Conservation (phyloP, 2,888 invertebrate genomes). For the Stomorhina lunata region DNA sequence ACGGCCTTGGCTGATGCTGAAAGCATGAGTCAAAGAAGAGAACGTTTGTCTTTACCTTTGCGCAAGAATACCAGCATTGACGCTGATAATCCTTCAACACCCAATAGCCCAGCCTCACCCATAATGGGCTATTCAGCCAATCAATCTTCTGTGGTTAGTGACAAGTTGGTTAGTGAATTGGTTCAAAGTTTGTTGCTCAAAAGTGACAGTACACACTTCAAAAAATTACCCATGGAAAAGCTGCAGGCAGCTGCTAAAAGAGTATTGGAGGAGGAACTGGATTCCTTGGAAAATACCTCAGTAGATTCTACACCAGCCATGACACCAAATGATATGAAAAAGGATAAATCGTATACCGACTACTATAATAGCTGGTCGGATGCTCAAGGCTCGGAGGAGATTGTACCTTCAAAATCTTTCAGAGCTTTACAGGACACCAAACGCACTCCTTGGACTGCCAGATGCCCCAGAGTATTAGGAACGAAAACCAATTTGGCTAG, state of each 20-base stretch:
- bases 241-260: constrained; percentile 82
- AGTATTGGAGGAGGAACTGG: constrained; percentile 82
- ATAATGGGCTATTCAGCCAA: constrained; percentile 79
- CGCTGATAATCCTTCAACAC: constrained; percentile 81
- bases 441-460: constrained; percentile 81
- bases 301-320: constrained; percentile 81
- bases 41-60: constrained; percentile 81
- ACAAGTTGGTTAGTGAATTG: constrained; percentile 82
- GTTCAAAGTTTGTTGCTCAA: constrained; percentile 82
- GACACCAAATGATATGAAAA: constrained; percentile 78
- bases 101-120: constrained; percentile 80
- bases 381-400: constrained; percentile 78
- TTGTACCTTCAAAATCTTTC: constrained; percentile 83
- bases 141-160: constrained; percentile 80
- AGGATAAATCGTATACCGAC: constrained; percentile 80
- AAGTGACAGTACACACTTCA: constrained; percentile 81
- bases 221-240: constrained; percentile 82
- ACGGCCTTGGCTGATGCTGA: constrained; percentile 76
- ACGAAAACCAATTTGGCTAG: constrained; percentile 81
- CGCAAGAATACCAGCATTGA: constrained; percentile 80
- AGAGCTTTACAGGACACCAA: constrained; percentile 81
- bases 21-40: constrained; percentile 79
- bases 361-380: constrained; percentile 82
- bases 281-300: constrained; percentile 80
- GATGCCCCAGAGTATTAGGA: constrained; percentile 84